Evolutionary conservation across 37 sponge, comb jelly and placozoan genomes (phyloP), one percentile per base, ranked within the genome.

Genomic region (Cladorhizidae sp.): DNA sequence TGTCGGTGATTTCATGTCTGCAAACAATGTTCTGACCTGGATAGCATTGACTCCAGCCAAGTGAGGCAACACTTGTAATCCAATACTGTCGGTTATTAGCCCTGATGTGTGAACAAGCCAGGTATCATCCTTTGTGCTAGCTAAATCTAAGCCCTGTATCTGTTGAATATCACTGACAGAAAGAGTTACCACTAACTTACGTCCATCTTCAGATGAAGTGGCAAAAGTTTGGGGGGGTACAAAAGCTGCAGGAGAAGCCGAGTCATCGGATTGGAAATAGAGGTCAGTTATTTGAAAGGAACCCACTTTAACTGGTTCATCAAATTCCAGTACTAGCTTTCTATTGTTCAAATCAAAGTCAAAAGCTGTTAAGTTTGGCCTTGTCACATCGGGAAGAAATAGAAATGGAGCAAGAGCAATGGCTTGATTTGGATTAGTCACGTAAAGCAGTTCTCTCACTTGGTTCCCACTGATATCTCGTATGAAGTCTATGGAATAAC

Each of bases 391-490:
- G 57, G 54, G 31, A 25, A 69, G 40, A 55, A 91, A 91, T 0
- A 38, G 22, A 15, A 2, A 18, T 15, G 75, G 72, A 31, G 64
- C 21, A 2, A 17, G 35, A 20, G 28, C 41, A 42, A 74, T 2
- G 32, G 51, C 40, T 21, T 74, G 39, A 75, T 67, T 49, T 23
- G 8, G 14, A 2, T 5, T 43, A 45, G 41, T 25, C 0, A 36
- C 80, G 29, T 62, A 25, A 32, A 33, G 75, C 74, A 83, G 69
- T 32, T 74, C 57, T 28, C 14, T 40, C 0, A 90, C 91, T 31
- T 77, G 81, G 65, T 90, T 90, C 0, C 89, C 95, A 76, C 91
- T 85, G 68, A 93, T 71, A 67, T 96, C 97, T 45, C 72, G 32
- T n/a, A 92, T 81, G 64, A 93, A 91, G 6, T 59, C 71, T 26